Evolutionary conservation across 2,888 invertebrate genomes (phyloP).

Genomic region (Sycophila texana): DNA sequence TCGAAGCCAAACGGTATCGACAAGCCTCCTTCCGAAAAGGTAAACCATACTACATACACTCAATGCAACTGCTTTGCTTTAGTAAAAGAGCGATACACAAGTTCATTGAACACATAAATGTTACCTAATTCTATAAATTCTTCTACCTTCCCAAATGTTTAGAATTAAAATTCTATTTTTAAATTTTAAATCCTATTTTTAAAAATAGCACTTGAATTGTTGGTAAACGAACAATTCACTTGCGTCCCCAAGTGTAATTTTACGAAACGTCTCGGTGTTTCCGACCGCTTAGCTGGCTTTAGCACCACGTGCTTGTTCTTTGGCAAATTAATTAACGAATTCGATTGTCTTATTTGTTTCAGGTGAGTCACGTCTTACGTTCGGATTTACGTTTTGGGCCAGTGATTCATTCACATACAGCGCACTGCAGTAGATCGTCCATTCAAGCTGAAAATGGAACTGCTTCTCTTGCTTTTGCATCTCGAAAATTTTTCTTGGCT

Average conservation of each 20-base stretch:
- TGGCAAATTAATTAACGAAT: constrained; percentile 10
- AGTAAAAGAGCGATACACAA: neutral
- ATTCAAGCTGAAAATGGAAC: constrained; percentile 52
- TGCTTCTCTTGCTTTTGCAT: constrained; percentile 34
- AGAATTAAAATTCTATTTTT: neutral
- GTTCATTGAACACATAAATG: neutral
- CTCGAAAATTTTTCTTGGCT: constrained; percentile 28
- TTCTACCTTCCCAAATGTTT: neutral
- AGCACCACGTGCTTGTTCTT: neutral
- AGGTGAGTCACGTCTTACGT: constrained; percentile 55
- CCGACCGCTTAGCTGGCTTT: neutral
- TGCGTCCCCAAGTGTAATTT: too few relatives aligned
- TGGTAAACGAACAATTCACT: too few relatives aligned
- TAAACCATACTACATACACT: constrained; percentile 58
- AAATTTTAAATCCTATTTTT: constrained; percentile 2
- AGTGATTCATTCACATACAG: constrained; percentile 43
- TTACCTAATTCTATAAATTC: neutral
- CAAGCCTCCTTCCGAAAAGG: constrained; percentile 70
- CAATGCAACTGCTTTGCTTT: neutral
- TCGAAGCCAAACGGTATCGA: constrained; percentile 72
- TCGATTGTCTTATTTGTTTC: constrained; percentile 55
- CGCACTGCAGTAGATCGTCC: constrained; percentile 41
- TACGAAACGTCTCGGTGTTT: neutral
- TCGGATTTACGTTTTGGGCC: constrained; percentile 18
- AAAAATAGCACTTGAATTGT: neutral